Percentiles rank a stretch among this genome's conserved stretches.
phyloP scores from a whole-genome alignment of 2,113 vertebrate species.

The Tamias sibiricus region DNA sequence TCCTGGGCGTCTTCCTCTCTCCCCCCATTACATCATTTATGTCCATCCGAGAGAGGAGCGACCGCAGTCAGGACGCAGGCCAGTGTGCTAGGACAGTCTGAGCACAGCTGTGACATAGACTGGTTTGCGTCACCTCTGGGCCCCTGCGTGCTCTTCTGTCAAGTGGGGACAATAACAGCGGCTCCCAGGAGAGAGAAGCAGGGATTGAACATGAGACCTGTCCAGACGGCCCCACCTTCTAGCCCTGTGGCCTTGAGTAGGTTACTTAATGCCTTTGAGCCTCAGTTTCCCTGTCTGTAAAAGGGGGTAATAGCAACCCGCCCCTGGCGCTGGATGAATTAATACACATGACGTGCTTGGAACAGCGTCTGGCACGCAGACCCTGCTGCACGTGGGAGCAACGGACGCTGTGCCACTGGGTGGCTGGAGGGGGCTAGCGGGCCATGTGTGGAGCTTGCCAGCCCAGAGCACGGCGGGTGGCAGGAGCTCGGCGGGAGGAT shows the following conservation, averaged over 20 bases:
- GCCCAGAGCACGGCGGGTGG: not conserved
- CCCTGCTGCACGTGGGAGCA: rapidly evolving
- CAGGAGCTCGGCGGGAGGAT: not conserved
- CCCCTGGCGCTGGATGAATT: not conserved
- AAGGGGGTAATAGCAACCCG: not conserved
- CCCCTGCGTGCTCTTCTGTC: not conserved
- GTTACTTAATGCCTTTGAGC: not conserved
- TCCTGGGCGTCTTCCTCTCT: not conserved
- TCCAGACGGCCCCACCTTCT: not conserved
- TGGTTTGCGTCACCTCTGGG: not conserved
- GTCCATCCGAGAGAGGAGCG: not conserved
- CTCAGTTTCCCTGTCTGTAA: not conserved
- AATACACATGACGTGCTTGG: not conserved
- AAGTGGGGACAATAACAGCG: not conserved
- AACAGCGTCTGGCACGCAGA: not conserved
- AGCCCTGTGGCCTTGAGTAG: not conserved
- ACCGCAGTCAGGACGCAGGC: not conserved
- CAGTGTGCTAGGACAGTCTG: not conserved
- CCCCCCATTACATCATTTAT: rapidly evolving
- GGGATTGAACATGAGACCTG: not conserved
- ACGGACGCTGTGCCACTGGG: not conserved
- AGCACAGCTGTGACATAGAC: not conserved
- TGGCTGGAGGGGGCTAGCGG: not conserved
- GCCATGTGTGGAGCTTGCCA: not conserved
- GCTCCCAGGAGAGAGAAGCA: not conserved